These are phyloP conservation scores for Anagyrus pseudococci DNA, from an alignment of 2,888 invertebrate species.

Conservation along the genomic window DNA sequence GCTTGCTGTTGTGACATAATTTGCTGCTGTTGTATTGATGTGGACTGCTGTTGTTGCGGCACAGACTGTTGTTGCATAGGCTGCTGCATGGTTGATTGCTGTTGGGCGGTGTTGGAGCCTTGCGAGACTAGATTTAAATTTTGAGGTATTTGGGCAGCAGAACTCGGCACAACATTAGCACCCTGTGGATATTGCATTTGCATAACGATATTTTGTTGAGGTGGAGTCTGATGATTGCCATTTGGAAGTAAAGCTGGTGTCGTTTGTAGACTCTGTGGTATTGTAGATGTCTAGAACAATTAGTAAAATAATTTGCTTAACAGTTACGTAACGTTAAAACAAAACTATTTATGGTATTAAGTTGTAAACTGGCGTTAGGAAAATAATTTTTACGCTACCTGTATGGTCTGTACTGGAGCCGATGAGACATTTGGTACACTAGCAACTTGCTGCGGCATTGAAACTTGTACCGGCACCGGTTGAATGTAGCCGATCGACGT, in stretches of 20 bases:
- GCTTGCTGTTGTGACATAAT: constrained; percentile 45
- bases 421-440: constrained; percentile 34
- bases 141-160: constrained; percentile 35
- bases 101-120: constrained; percentile 35
- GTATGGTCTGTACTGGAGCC: constrained; percentile 23
- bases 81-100: constrained; percentile 43
- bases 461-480: constrained; percentile 46
- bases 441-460: constrained; percentile 38
- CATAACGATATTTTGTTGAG: constrained; percentile 50
- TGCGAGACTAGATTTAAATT: constrained; percentile 38
- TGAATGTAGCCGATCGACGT: constrained; percentile 46
- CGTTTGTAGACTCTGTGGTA: constrained; percentile 46
- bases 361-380: neutral
- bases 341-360: neutral
- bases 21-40: constrained; percentile 48
- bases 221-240: constrained; percentile 47
- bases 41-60: constrained; percentile 41
- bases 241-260: constrained; percentile 45
- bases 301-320: constrained; percentile 11
- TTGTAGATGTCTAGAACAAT: constrained; percentile 36
- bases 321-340: no score
- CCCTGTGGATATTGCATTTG: constrained; percentile 52
- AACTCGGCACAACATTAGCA: constrained; percentile 44
- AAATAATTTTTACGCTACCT: neutral
- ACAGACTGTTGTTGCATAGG: constrained; percentile 45